Conservation (phyloP, 2,797 vertebrate genomes). For the Pampus argenteus region DNA sequence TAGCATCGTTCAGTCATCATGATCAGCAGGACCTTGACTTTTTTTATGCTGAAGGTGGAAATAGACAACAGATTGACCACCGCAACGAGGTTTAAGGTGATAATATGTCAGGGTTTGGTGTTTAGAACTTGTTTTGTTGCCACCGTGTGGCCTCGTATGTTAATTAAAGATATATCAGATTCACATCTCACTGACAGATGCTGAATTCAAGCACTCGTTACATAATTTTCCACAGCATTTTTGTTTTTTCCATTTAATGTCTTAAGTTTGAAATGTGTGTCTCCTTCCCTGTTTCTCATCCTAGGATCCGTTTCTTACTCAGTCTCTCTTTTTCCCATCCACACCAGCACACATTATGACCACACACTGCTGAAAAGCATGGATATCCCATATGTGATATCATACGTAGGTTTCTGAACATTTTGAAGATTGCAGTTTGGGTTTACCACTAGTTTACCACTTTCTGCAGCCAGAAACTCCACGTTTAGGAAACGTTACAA, state of each 20-base stretch:
- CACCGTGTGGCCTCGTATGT: too few relatives aligned
- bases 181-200: not conserved
- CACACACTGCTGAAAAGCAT: not conserved
- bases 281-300: not conserved
- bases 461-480: slow-evolving; percentile 1
- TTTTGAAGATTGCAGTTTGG: slow-evolving; percentile 25
- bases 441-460: slow-evolving; percentile 5
- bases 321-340: slow-evolving; percentile 3
- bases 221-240: too few relatives aligned
- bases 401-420: not conserved
- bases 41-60: too few relatives aligned
- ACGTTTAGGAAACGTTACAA: not conserved
- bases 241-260: not conserved
- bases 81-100: too few relatives aligned
- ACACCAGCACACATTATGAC: slow-evolving; percentile 10
- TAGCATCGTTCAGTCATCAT: too few relatives aligned
- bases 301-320: slow-evolving; percentile 9
- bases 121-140: too few relatives aligned
- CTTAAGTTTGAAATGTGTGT: not conserved
- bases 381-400: slow-evolving; percentile 4
- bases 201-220: not conserved
- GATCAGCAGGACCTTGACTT: too few relatives aligned
- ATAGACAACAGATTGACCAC: too few relatives aligned
- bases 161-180: not conserved
- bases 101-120: too few relatives aligned